Evolutionary conservation across 2,113 vertebrate species (phyloP), one percentile per base, ranked within the genome.

Genomic region (Siniperca knerii): DNA sequence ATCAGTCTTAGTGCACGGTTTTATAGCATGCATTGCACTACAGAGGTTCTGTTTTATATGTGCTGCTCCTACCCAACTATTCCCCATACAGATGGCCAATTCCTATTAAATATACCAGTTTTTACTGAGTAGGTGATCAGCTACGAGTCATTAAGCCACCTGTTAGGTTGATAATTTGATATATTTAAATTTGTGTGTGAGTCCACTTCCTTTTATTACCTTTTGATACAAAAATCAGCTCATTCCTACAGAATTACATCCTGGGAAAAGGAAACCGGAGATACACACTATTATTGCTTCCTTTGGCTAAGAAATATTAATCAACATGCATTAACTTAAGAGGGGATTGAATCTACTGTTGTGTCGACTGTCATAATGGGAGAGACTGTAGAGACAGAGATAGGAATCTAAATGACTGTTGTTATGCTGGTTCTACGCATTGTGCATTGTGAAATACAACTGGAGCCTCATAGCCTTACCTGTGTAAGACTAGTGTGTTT

Each of bases 141-240:
- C n/a, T 10, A 67, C n/a, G 68, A 46, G 29, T 75, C 75, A 50
- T 57, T 75, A 70, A 57, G 25, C 54, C 48, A 16, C 37, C 46
- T 77, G 64, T 79, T 48, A 40, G 50, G 37, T 37, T 69, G 76
- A n/a, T 60, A 35, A 70, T 60, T 55, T 68, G 23, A 70, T 48
- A 5, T 4, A 62, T 65, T 50, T 66, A 69, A 62, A 68, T 35
- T 1, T 44, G 46, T 58, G 40, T 54, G 40, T 42, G 64, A 57
- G 10, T 44, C 42, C 35, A 64, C 15, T 61, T 69, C 12, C 10
- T 60, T 37, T 50, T 40, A 64, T 67, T 50, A 29, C 29, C 29
- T 29, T 29, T 29, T 29, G 29, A 29, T 58, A 77, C 15, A 21
- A 77, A 72, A 60, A 29, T n/a, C 4, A 7, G 21, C 15, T 25